phyloP scores from a whole-genome alignment of 2,113 vertebrate genomes.

The Crotalus tigris region DNA sequence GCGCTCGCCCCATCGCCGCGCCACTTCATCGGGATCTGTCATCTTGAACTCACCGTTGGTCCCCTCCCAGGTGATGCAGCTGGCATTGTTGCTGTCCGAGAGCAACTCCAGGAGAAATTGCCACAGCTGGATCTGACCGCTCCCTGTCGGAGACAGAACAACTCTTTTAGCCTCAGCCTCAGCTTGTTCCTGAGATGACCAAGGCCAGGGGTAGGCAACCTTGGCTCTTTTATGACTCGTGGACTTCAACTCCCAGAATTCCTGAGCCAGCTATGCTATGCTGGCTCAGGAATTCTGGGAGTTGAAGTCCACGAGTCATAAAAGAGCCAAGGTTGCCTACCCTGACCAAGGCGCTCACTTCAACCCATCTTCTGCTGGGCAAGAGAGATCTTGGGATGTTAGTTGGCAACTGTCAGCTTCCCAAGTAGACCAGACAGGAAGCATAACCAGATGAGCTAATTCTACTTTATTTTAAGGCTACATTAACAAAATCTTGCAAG shows the following conservation, averaged over 20 bases:
- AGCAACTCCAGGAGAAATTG: constrained; percentile 82
- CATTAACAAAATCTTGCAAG: neutral
- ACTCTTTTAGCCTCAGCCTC: neutral
- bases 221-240: no score
- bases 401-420: neutral
- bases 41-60: constrained; percentile 84
- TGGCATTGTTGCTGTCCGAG: constrained; percentile 73
- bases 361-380: neutral
- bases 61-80: constrained; percentile 82
- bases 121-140: constrained; percentile 84
- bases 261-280: no score
- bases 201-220: no score
- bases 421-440: neutral
- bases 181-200: neutral
- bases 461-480: neutral
- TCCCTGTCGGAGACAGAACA: constrained; percentile 57
- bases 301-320: no score
- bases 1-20: constrained; percentile 82
- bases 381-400: neutral
- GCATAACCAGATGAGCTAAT: neutral
- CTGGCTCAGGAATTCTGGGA: no score
- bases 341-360: neutral
- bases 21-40: constrained; percentile 84
- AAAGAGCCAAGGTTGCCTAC: no score
- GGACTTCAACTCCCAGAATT: no score